Evolutionary conservation across 2,797 vertebrate species (phyloP).

Genomic region (Sciurus vulgaris): DNA sequence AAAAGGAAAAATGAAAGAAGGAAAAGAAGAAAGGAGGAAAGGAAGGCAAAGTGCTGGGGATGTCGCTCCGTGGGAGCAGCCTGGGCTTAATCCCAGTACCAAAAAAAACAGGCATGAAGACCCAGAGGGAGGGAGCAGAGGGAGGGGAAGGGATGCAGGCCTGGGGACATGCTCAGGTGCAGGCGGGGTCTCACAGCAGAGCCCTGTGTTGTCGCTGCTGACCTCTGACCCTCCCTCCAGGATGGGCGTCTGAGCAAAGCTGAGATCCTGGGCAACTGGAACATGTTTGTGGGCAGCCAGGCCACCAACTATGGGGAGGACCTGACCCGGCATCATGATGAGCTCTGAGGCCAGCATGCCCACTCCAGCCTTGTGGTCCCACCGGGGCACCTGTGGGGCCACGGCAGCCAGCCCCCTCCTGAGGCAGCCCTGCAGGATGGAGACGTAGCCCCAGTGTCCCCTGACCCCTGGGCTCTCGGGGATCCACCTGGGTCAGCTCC

Average conservation of each 20-base stretch:
- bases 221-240: slow-evolving; percentile 83
- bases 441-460: accelerated
- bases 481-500: neutral
- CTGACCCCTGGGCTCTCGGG: neutral
- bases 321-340: slow-evolving; percentile 93
- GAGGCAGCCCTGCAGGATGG: accelerated
- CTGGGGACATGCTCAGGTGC: neutral
- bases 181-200: neutral
- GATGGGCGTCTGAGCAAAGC: slow-evolving; percentile 93
- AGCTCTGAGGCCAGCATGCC: slow-evolving; percentile 87
- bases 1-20: too few species aligned
- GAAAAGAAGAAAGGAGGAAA: too few species aligned
- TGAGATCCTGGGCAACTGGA: slow-evolving; percentile 96
- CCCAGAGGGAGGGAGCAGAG: neutral
- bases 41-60: too few species aligned
- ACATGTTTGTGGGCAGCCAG: slow-evolving; percentile 97
- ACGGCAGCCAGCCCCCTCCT: accelerated
- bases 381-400: accelerated
- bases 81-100: neutral
- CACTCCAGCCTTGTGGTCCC: neutral
- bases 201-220: neutral
- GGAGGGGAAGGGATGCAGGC: neutral
- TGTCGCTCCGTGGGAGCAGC: too few species aligned
- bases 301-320: slow-evolving; percentile 97
- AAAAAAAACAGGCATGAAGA: neutral